A percentile compares a stretch with the other conserved stretches of the same genome.
These are phyloP conservation scores for Rana temporaria DNA, from an alignment of 2,113 vertebrate genomes.

Conservation along the genomic window DNA sequence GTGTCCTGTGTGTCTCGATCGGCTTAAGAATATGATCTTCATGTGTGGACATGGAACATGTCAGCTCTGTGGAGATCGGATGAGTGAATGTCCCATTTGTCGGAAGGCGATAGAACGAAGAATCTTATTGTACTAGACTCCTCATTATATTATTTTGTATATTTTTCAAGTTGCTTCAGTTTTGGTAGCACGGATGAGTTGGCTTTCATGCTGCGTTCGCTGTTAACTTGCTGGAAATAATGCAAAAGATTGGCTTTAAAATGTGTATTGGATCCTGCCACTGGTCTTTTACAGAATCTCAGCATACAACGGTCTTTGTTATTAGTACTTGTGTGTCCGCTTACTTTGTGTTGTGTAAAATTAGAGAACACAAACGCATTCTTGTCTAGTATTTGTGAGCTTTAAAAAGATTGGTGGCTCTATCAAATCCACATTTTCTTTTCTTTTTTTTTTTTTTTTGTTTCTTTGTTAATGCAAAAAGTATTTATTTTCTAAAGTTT, in stretches of 20 bases:
- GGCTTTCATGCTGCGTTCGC: background rate
- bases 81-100: constrained; percentile 99
- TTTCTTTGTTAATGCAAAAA: background rate
- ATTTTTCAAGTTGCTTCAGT: constrained; percentile 50
- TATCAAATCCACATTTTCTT: constrained; percentile 4
- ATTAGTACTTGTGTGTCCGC: too few species aligned
- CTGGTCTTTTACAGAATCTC: background rate
- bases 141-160: constrained; percentile 54
- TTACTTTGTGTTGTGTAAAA: too few species aligned
- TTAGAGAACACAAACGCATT: too few species aligned
- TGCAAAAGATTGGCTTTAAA: constrained; percentile 6
- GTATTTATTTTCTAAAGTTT: background rate
- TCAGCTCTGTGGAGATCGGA: constrained; percentile 96
- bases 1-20: constrained; percentile 97
- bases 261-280: constrained; percentile 33
- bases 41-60: constrained; percentile 98
- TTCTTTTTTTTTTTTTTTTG: background rate
- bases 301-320: too few species aligned
- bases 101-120: constrained; percentile 97
- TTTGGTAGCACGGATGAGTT: constrained; percentile 17
- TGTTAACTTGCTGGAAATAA: background rate
- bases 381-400: too few species aligned
- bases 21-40: constrained; percentile 99
- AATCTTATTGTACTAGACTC: constrained; percentile 90
- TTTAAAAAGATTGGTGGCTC: background rate